A percentile compares a stretch with the other conserved stretches of the same genome.
Conservation (phyloP, 2,113 vertebrate genomes). For the Thomomys bottae region DNA sequence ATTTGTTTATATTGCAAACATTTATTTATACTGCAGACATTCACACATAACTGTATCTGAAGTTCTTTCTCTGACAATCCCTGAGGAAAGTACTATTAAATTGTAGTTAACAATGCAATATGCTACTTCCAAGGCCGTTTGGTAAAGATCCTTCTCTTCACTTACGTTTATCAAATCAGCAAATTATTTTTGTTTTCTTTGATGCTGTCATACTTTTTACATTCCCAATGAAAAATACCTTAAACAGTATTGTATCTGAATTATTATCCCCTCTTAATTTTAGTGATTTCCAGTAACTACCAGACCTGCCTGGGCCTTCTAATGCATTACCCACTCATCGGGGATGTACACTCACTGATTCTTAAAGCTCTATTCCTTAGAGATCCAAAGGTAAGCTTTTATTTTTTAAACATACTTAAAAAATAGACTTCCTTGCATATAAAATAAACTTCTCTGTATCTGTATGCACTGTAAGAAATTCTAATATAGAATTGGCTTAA, state of each 20-base stretch:
- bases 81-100: background rate
- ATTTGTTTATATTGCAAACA: conserved; percentile 38
- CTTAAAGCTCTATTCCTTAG: conserved; percentile 97
- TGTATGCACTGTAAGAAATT: conserved; percentile 29
- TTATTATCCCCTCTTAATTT: conserved; percentile 64
- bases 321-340: conserved; percentile 97
- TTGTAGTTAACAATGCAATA: background rate
- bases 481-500: background rate
- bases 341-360: conserved; percentile 95
- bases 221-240: background rate
- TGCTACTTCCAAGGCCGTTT: background rate
- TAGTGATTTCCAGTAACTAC: conserved; percentile 99
- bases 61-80: background rate
- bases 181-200: conserved; percentile 44
- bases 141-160: background rate
- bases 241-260: conserved; percentile 49
- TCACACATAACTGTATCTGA: background rate
- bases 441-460: conserved; percentile 33
- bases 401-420: background rate
- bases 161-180: background rate
- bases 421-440: conserved; percentile 18
- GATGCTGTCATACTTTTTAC: background rate
- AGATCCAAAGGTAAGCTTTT: conserved; percentile 95
- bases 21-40: conserved; percentile 22
- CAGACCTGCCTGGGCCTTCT: conserved; percentile 98